These are phyloP conservation scores for Drosophila fuyamai DNA, from an alignment of 1,140 invertebrate genomes.

Conservation along the genomic window DNA sequence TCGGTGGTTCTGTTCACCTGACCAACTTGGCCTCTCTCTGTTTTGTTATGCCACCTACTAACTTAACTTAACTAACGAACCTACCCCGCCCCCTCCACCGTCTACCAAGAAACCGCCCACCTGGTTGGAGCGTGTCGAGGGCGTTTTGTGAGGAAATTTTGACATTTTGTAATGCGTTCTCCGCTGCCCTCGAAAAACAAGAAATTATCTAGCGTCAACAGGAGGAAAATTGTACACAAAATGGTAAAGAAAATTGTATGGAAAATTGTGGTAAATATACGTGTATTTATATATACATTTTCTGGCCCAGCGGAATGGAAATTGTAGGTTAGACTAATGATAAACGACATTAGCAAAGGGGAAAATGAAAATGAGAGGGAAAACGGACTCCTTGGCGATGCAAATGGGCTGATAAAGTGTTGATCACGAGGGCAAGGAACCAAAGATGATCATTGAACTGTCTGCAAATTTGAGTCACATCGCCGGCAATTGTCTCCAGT, in stretches of 20 bases:
- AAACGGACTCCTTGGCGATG: not conserved
- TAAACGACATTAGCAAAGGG: constrained; percentile 73
- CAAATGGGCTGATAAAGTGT: constrained; percentile 22
- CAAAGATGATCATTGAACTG: constrained; percentile 59
- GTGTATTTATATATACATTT: constrained; percentile 41
- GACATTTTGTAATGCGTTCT: constrained; percentile 74
- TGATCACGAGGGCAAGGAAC: constrained; percentile 7
- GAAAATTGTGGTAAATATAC: constrained; percentile 48
- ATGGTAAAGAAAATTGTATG: constrained; percentile 18
- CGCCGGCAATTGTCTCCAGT: constrained; percentile 59
- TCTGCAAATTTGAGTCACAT: constrained; percentile 37
- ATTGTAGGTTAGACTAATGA: constrained; percentile 68
- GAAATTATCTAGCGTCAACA: constrained; percentile 82
- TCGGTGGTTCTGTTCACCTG: constrained; percentile 45
- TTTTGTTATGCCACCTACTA: constrained; percentile 74
- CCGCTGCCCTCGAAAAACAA: constrained; percentile 30
- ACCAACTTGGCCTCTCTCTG: constrained; percentile 37
- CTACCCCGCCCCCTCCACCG: constrained; percentile 7
- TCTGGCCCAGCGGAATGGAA: constrained; percentile 22
- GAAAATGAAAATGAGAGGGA: not conserved
- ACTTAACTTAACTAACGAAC: constrained; percentile 41
- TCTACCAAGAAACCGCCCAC: constrained; percentile 27
- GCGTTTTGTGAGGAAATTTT: constrained; percentile 61
- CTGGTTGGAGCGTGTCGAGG: constrained; percentile 66
- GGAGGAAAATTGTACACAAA: constrained; percentile 60